Base-by-base conservation (phyloP, 2,888 invertebrate genomes). In the Steinernema carpocapsae region DNA sequence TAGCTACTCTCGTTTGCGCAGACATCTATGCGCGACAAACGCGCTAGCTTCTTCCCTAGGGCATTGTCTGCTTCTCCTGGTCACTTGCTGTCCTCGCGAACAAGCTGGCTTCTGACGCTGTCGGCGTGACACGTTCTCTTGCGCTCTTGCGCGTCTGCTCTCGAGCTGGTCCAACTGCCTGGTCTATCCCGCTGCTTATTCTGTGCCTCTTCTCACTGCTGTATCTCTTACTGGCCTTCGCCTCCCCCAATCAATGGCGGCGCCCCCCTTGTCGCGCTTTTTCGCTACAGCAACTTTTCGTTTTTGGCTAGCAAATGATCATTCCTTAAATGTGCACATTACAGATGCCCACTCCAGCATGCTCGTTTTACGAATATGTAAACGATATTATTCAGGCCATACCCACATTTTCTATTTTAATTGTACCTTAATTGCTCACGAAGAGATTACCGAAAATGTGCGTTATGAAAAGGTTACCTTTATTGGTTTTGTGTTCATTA, bases 81-180 rank as follows among this genome's bases (percentile, higher is more conserved):
- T 64, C 64, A 64, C 64, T 64, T 32, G 64, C 32, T 64, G 64
- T 64, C 64, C 64, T 64, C 29, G 37, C 64, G 64, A 64, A 64
- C 64, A 64, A 64, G 64, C 64, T 64, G 64, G 64, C 64, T 64
- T 64, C 64, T 64, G 64, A 64, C 64, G 64, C 64, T 64, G 64
- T 29, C 64, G 32, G 64, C 37, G 64, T 64, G 64, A 64, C 64
- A 64, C 32, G 64, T 64, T 64, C 64, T 64, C 64, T 64, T 64
- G 64, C 64, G 64, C 64, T 64, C 64, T 64, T 64, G 64, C 64
- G 64, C 64, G 64, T 64, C 64, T 64, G 64, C 64, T 64, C 64
- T 64, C 64, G 64, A 32, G 64, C 64, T 64, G 64, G 64, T 64
- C 64, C 64, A 64, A 64, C 64, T 64, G 64, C 64, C 64, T 64